Evolutionary conservation across 2,113 vertebrate genomes (phyloP), one percentile per base, ranked within the genome.

Genomic region (Hypocryptadius cinnamomeus): DNA sequence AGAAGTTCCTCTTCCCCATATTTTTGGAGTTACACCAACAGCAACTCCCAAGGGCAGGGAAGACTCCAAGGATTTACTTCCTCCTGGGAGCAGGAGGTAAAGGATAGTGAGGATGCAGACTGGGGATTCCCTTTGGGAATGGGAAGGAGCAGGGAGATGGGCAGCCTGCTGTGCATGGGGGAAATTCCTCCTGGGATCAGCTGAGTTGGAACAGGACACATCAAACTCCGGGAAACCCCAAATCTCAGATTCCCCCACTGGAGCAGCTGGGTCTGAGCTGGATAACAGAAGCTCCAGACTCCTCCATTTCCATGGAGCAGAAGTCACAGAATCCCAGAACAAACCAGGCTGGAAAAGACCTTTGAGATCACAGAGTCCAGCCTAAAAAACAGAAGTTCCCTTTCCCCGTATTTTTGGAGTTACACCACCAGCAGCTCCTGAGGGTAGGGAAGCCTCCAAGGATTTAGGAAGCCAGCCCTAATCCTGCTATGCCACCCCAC

Each of bases 401-500:
- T 19, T n/a, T 23, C 19, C 54, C 12, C 1, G 1, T 15, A 13
- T 51, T 71, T 70, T 9, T 50, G 20, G 54, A 35, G 12, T 42
- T 22, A 24, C 20, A 51, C 3, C 15, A 53, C 8, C 4, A 44
- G 28, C 61, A 40, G 39, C 59, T 72, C 44, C 73, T 4, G 9
- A 51, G 42, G 0, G 4, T 64, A 57, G 50, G 42, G 54, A 56
- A 48, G 33, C 10, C 33, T 30, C 33, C 44, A 35, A 54, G 66
- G 61, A 50, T 14, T 14, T 2, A 0, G n/a, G 44, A 54, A 3
- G 1, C 24, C 15, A 16, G 4, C 7, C 21, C 72, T 31, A 22
- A 2, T 12, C 30, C 60, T 27, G 70, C 63, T 28, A 6, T 48
- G 60, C 21, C 81, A 35, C 1, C 37, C n/a, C 13, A 0, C 5